These are phyloP conservation scores for Poicephalus gulielmi DNA, from an alignment of 2,113 vertebrate species.

Conservation along the genomic window DNA sequence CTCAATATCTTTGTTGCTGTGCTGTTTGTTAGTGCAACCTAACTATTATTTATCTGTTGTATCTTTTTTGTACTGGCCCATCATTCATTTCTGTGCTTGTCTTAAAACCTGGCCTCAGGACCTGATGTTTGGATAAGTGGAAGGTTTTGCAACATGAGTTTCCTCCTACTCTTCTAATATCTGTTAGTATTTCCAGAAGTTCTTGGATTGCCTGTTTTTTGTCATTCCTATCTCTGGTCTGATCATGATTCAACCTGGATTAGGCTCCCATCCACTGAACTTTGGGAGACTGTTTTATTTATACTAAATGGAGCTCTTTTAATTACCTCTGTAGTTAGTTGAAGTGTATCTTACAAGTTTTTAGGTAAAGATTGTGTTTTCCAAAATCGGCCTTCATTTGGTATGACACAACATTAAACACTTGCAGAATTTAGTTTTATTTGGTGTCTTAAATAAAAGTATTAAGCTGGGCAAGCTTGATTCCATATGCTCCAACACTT, in stretches of 20 bases:
- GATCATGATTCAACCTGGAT: neutral
- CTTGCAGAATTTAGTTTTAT: neutral
- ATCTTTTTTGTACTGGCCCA: neutral
- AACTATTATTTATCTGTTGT: neutral
- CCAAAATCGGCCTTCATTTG: neutral
- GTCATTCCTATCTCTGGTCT: neutral
- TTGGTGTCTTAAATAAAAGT: neutral
- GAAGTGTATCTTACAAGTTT: neutral
- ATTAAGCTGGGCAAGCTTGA: neutral
- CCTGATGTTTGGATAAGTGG: neutral
- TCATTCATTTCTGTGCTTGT: neutral
- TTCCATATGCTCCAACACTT: neutral
- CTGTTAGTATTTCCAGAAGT: neutral
- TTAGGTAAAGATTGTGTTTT: neutral
- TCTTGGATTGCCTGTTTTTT: neutral
- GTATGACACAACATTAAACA: neutral
- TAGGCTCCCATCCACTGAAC: neutral
- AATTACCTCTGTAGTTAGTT: neutral
- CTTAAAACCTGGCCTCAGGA: neutral
- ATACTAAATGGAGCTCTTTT: neutral
- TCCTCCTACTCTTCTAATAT: neutral
- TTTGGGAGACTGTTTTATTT: neutral
- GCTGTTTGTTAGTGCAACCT: neutral
- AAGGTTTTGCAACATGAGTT: neutral
- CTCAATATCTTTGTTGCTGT: neutral